Conservation (phyloP, 2,113 vertebrate species). For the Lophura nycthemera region DNA sequence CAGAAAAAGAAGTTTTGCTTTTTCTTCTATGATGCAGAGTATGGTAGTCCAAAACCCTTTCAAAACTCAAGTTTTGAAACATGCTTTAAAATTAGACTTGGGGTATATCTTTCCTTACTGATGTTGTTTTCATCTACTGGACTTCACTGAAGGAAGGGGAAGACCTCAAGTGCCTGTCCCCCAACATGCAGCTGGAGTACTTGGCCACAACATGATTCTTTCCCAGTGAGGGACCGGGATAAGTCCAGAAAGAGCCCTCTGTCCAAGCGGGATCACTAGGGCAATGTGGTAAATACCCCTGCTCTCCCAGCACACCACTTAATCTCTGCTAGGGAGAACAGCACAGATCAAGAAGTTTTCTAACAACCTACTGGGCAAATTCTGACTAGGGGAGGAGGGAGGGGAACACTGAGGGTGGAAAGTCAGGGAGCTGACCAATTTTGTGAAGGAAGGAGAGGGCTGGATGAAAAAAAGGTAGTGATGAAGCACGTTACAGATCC, state of each 20-base stretch:
- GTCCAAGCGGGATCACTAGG: not conserved
- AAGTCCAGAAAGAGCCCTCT: not conserved
- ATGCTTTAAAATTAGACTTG: not conserved
- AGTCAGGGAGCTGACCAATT: not conserved
- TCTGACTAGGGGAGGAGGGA: not conserved
- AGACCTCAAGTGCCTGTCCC: not conserved
- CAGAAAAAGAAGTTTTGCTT: not conserved
- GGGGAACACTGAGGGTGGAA: not conserved
- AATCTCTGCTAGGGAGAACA: not conserved
- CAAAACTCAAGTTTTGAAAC: not conserved
- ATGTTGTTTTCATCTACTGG: not conserved
- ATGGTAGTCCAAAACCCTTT: not conserved
- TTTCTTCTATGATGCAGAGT: not conserved
- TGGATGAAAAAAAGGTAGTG: not conserved
- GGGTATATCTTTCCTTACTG: not conserved
- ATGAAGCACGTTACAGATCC: not conserved
- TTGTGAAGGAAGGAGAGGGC: not conserved
- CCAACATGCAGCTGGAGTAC: not conserved
- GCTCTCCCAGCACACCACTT: fast-evolving
- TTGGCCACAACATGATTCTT: not conserved
- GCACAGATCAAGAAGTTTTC: not conserved
- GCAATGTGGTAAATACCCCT: not conserved
- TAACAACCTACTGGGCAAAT: not conserved
- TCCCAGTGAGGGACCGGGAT: not conserved
- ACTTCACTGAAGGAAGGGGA: not conserved